phyloP scores from a whole-genome alignment of 2,113 vertebrate genomes.

The Aleadryas rufinucha region DNA sequence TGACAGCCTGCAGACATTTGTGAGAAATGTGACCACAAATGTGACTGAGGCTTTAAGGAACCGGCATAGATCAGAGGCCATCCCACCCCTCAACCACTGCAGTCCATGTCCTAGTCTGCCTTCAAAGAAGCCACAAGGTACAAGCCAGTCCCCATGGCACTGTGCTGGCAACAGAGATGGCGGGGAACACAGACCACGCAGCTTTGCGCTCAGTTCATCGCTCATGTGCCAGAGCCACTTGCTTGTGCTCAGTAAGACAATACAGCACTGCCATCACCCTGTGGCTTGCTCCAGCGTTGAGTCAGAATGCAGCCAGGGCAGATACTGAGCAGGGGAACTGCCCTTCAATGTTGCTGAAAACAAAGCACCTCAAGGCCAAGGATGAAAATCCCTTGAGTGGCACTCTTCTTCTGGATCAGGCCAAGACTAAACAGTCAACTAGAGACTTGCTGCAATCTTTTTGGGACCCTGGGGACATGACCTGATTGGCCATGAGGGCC shows the following conservation, averaged over 20 bases:
- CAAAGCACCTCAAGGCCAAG: neutral
- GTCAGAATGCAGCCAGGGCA: neutral
- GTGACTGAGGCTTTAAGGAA: neutral
- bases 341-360: neutral
- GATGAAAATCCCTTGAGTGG: neutral
- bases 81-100: neutral
- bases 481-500: neutral
- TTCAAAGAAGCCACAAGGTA: neutral
- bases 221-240: accelerated
- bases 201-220: neutral
- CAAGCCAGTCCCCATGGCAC: accelerated
- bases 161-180: accelerated
- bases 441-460: neutral
- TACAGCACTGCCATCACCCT: neutral
- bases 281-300: accelerated
- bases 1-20: neutral
- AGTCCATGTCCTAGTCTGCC: neutral
- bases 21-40: neutral
- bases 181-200: neutral
- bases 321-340: neutral
- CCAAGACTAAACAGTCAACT: neutral
- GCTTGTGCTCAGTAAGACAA: neutral
- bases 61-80: neutral
- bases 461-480: neutral
- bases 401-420: neutral